A percentile compares a stretch with the other conserved stretches of the same genome.
These are phyloP conservation scores for Apotomis turbidana DNA, from an alignment of 2,888 invertebrate genomes.

Conservation along the genomic window DNA sequence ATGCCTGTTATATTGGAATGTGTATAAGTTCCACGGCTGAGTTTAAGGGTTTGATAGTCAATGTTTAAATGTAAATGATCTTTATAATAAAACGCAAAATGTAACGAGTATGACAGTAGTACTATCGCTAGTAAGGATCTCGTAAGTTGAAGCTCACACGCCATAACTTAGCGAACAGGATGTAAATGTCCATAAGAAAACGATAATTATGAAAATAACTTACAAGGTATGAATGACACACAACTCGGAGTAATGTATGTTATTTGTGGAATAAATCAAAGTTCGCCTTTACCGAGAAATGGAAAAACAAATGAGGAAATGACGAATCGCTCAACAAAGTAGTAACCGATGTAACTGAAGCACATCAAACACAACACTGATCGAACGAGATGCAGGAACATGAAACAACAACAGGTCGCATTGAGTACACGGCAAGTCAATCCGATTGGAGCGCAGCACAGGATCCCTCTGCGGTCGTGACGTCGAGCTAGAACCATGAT, in stretches of 20 bases:
- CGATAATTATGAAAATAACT: slow-evolving; percentile 33
- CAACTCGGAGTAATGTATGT: slow-evolving; percentile 10
- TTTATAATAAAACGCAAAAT: slow-evolving; percentile 14
- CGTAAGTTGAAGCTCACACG: neutral
- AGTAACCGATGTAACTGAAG: slow-evolving; percentile 6
- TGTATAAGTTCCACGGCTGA: neutral
- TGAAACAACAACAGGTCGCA: slow-evolving; percentile 24
- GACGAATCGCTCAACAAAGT: slow-evolving; percentile 25
- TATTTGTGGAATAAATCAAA: slow-evolving; percentile 30
- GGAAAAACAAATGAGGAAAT: slow-evolving; percentile 26
- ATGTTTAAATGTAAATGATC: neutral
- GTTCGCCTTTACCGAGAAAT: slow-evolving; percentile 26
- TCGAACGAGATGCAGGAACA: slow-evolving; percentile 8
- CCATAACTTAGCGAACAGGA: slow-evolving; percentile 19
- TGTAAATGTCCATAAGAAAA: slow-evolving; percentile 27
- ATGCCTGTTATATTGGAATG: slow-evolving; percentile 18
- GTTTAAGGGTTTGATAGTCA: neutral
- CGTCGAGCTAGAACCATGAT: slow-evolving; percentile 57
- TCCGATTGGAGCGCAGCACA: slow-evolving; percentile 28
- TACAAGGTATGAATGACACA: slow-evolving; percentile 30
- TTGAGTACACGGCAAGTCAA: slow-evolving; percentile 24
- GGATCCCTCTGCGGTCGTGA: slow-evolving; percentile 43
- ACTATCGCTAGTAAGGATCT: slow-evolving; percentile 24
- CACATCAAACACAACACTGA: slow-evolving; percentile 20
- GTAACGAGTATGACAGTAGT: slow-evolving; percentile 13